phyloP scores from a whole-genome alignment of 2,888 invertebrate species.

The Caprella mutica region DNA sequence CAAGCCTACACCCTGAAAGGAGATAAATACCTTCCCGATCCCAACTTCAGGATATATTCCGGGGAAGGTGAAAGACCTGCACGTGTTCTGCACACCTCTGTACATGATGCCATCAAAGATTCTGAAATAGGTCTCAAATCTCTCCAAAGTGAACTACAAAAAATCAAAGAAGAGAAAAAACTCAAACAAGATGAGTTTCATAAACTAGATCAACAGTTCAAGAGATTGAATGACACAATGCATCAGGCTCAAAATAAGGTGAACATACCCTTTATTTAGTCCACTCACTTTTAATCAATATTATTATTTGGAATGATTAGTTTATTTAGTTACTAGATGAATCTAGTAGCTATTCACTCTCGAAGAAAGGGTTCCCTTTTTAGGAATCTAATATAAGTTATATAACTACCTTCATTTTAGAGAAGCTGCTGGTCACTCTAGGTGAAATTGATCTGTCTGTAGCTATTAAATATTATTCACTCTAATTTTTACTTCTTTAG shows the following conservation, averaged over 20 bases:
- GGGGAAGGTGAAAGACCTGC: constrained; percentile 19
- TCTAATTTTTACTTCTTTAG: no score
- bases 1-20: constrained; percentile 55
- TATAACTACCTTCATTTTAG: no score
- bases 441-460: no score
- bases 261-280: background rate
- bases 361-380: no score
- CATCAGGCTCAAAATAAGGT: constrained; percentile 1
- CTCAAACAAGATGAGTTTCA: background rate
- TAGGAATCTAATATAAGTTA: no score
- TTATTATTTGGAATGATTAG: no score
- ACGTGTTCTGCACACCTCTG: constrained; percentile 24
- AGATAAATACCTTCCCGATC: constrained; percentile 61
- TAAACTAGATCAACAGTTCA: background rate
- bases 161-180: background rate
- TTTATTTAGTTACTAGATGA: no score
- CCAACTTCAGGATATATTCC: constrained; percentile 59
- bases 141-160: background rate
- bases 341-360: no score
- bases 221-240: background rate
- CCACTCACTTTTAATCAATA: no score
- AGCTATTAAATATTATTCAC: no score
- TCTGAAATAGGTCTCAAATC: constrained; percentile 2
- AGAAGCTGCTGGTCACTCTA: no score
- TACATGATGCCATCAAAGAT: constrained; percentile 15